Base-by-base conservation (phyloP, 2,888 invertebrate species). In the Drosophila conformis region DNA sequence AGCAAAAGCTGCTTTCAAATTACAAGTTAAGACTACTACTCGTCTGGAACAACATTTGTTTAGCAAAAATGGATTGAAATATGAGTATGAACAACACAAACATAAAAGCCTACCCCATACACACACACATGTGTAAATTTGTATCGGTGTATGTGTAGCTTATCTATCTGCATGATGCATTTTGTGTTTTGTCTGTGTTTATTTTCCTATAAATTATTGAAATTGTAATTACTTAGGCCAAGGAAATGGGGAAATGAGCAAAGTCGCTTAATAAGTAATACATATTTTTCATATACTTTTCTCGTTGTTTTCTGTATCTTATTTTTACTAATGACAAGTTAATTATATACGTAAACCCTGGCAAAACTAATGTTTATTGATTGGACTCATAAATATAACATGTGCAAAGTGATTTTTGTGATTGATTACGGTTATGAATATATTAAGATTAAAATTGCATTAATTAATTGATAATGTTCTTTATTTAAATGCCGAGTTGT, bases 121-220 rank as follows among this genome's bases (percentile, higher is more conserved):
- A 51, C 60, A 56, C 29, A 56, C 29, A 49, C n/a, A 33, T 53
- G 31, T 53, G 21, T 13, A 49, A 15, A 33, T 58, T 38, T 49
- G 64, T 58, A 56, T 66, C 40, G 72, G 48, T 58, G 48, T 67
- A 57, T 60, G 52, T 68, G 66, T 69, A 68, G 70, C 63, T 64
- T 58, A 48, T 54, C 51, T 58, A 63, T 54, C 71, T 62, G 64
- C 59, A 54, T 60, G 52, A 57, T 69, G 75, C 63, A 69, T 66
- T 79, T 61, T 48, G 65, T 42, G 60, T 35, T 38, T 49, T 58
- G 38, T 40, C 49, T 42, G 29, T 78, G 77, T 82, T 78, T 83
- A 70, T 73, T 82, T 74, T 83, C 67, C 73, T 54, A 86, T 89
- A 82, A 89, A 88, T 89, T 88, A 88, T 88, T 89, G 81, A 89